Conservation (phyloP, 2,888 invertebrate genomes). For the Eulithis prunata region DNA sequence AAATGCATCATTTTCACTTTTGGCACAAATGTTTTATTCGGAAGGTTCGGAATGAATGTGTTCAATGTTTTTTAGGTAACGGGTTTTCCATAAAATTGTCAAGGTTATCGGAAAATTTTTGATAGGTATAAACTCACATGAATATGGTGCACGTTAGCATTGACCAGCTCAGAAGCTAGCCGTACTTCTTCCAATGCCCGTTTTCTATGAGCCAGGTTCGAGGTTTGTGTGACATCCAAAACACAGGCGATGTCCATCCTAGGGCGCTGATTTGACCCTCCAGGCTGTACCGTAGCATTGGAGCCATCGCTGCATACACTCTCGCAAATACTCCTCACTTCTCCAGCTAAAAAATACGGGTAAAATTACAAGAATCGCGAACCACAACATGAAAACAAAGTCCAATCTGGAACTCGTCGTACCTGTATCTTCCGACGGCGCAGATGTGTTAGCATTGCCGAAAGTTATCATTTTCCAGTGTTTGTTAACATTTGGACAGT, state of each 20-base stretch:
- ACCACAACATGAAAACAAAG: conserved; percentile 55
- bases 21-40: no score
- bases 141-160: conserved; percentile 92
- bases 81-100: background rate
- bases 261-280: conserved; percentile 78
- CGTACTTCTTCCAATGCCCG: conserved; percentile 93
- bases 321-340: conserved; percentile 81
- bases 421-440: conserved; percentile 78
- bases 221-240: conserved; percentile 90
- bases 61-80: background rate
- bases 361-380: conserved; percentile 48
- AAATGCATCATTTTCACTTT: no score
- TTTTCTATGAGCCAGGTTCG: conserved; percentile 89
- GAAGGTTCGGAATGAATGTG: no score
- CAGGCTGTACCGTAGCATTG: conserved; percentile 77
- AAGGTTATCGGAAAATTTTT: background rate
- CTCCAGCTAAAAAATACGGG: conserved; percentile 62
- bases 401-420: conserved; percentile 43
- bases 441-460: conserved; percentile 70
- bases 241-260: conserved; percentile 96
- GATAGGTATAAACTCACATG: conserved; percentile 84
- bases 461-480: conserved; percentile 79
- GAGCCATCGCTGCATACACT: conserved; percentile 83
- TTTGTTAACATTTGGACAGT: conserved; percentile 71
- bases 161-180: conserved; percentile 90